Conservation (phyloP, 2,797 vertebrate genomes). For the Mycteria americana region DNA sequence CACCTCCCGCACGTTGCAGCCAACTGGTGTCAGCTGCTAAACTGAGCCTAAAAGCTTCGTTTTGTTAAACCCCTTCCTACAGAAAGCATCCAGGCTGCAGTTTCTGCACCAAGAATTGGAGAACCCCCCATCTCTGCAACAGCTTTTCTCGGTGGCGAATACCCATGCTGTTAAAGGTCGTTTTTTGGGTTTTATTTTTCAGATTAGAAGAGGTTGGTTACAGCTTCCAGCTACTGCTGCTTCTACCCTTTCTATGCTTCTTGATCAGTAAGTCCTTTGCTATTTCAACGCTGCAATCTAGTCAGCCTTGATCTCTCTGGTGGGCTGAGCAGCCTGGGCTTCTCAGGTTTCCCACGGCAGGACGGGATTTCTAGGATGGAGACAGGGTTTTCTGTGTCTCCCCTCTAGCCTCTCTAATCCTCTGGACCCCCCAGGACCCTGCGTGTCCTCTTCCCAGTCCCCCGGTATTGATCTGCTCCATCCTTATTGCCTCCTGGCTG, state of each 20-base stretch:
- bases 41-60: not conserved
- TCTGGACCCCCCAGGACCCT: not conserved
- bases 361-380: not conserved
- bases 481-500: not conserved
- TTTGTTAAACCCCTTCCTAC: not conserved
- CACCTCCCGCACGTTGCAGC: not conserved
- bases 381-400: not conserved
- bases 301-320: not conserved
- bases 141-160: not conserved
- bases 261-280: fast-evolving
- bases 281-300: not conserved
- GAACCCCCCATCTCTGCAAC: fast-evolving
- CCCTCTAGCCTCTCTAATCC: not conserved
- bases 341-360: not conserved
- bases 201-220: not conserved
- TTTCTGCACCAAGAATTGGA: not conserved
- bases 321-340: not conserved
- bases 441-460: not conserved
- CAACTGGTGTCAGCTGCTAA: not conserved
- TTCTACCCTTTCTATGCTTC: not conserved
- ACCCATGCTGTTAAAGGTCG: fast-evolving
- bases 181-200: fast-evolving
- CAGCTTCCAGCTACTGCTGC: not conserved
- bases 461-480: not conserved
- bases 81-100: not conserved